phyloP scores from a whole-genome alignment of 2,113 vertebrate genomes.

The Haemorhous mexicanus region DNA sequence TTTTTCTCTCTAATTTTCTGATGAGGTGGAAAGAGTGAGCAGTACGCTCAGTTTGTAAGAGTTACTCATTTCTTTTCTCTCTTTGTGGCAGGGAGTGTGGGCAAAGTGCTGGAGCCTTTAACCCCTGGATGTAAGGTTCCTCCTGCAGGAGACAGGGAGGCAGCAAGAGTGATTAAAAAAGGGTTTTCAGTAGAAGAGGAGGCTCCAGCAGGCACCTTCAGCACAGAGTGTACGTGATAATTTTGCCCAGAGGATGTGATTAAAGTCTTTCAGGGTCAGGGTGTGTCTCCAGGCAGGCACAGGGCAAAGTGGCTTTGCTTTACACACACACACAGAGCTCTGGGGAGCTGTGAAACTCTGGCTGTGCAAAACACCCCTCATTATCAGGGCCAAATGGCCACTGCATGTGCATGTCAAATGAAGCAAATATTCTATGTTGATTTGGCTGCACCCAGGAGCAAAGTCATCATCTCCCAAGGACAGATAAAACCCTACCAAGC shows the following conservation, averaged over 20 bases:
- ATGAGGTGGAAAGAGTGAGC: constrained; percentile 47
- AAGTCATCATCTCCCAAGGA: neutral
- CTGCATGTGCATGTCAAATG: too few species aligned
- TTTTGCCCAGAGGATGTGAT: neutral
- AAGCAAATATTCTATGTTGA: neutral
- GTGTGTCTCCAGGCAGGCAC: neutral
- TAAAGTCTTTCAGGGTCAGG: neutral
- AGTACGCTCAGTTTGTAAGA: neutral
- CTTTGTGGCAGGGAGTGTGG: neutral
- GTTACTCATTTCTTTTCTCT: neutral
- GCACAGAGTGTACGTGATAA: neutral
- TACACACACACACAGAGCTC: neutral
- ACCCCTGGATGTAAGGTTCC: neutral
- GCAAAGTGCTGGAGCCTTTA: neutral
- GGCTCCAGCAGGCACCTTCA: neutral
- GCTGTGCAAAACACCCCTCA: neutral
- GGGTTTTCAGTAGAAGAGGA: neutral
- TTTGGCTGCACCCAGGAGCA: neutral
- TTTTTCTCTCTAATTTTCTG: constrained; percentile 10
- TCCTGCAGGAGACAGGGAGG: neutral
- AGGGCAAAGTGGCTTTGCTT: neutral
- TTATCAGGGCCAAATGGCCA: neutral
- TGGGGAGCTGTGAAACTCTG: neutral
- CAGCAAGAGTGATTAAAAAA: neutral
- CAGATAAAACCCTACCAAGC: neutral